Evolutionary conservation across 2,888 invertebrate genomes (phyloP).

Genomic region (Cremastobaeus sp.): DNA sequence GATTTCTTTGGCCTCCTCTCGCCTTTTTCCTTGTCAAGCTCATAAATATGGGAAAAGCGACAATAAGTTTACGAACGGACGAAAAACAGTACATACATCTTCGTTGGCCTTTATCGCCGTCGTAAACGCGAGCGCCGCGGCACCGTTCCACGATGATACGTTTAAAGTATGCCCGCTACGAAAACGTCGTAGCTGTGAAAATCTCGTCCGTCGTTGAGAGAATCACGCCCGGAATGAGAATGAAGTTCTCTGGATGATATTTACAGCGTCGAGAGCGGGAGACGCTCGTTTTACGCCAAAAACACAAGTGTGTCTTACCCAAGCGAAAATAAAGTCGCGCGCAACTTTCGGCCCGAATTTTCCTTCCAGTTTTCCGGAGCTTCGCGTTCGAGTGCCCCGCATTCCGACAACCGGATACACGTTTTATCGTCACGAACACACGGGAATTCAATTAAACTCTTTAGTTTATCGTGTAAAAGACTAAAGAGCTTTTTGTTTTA

Average conservation of each 20-base stretch:
- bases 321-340: constrained; percentile 43
- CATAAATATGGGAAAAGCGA: constrained; percentile 41
- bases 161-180: constrained; percentile 36
- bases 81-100: constrained; percentile 47
- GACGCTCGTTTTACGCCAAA: constrained; percentile 39
- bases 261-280: constrained; percentile 18
- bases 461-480: neutral
- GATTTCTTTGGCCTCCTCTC: neutral
- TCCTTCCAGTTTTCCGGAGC: constrained; percentile 12
- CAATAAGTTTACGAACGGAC: constrained; percentile 41
- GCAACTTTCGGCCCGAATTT: constrained; percentile 23
- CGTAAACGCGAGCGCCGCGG: constrained; percentile 16
- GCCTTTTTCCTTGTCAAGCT: constrained; percentile 3
- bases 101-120: constrained; percentile 41
- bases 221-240: constrained; percentile 53
- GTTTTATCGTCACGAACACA: constrained; percentile 27
- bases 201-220: constrained; percentile 43
- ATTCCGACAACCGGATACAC: neutral
- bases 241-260: constrained; percentile 51
- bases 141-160: constrained; percentile 36
- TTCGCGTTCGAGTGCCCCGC: constrained; percentile 2
- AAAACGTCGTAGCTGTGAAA: constrained; percentile 38
- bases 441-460: constrained; percentile 35
- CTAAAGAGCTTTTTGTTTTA: neutral
- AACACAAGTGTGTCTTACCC: constrained; percentile 35